These are phyloP conservation scores for Lutjanus campechanus DNA, from an alignment of 2,797 vertebrate genomes.

Conservation along the genomic window DNA sequence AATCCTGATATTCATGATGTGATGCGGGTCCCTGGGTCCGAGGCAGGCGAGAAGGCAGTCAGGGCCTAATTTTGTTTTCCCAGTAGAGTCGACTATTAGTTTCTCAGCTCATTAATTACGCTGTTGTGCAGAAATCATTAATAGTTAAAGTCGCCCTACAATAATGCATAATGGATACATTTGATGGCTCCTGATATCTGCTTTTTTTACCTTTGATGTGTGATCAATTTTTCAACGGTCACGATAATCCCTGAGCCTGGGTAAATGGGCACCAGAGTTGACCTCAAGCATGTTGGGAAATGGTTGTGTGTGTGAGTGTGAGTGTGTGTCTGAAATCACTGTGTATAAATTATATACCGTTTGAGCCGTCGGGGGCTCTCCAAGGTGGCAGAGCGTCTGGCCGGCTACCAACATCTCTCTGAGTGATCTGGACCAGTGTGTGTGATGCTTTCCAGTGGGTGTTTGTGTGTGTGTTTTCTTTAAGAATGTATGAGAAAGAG, in stretches of 20 bases:
- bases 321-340: slow-evolving; percentile 36
- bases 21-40: slow-evolving; percentile 74
- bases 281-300: slow-evolving; percentile 55
- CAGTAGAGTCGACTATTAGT: slow-evolving; percentile 82
- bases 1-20: slow-evolving; percentile 77
- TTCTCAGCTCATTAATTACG: slow-evolving; percentile 89
- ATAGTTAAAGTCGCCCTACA: slow-evolving; percentile 87
- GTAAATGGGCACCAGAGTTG: slow-evolving; percentile 76
- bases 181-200: slow-evolving; percentile 67
- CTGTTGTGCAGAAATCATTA: slow-evolving; percentile 88
- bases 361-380: slow-evolving; percentile 34
- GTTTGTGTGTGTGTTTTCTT: slow-evolving; percentile 22
- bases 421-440: slow-evolving; percentile 60
- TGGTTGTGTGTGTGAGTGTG: neutral
- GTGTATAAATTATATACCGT: slow-evolving; percentile 50
- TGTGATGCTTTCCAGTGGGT: slow-evolving; percentile 40
- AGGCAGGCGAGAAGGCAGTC: slow-evolving; percentile 63
- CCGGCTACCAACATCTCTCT: slow-evolving; percentile 26
- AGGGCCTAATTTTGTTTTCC: slow-evolving; percentile 87
- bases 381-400: slow-evolving; percentile 52
- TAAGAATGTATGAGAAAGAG: slow-evolving; percentile 12
- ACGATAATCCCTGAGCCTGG: slow-evolving; percentile 84
- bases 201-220: slow-evolving; percentile 54
- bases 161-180: slow-evolving; percentile 87
- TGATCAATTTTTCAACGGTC: slow-evolving; percentile 88